Evolutionary conservation across 2,113 vertebrate species (phyloP).

Genomic region (Psettodes erumei): DNA sequence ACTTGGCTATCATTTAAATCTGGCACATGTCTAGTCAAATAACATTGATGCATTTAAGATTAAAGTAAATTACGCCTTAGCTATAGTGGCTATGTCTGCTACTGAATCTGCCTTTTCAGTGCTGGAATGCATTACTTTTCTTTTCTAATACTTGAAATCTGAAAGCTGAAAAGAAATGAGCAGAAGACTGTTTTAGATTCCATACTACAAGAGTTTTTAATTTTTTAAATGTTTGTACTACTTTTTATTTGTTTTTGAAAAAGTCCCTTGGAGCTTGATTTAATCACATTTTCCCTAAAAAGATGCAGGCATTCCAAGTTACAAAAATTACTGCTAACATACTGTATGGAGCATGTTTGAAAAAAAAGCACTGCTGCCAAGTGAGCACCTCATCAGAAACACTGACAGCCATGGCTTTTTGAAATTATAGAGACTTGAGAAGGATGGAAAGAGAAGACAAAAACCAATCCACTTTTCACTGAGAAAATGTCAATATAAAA

Average conservation of each 20-base stretch:
- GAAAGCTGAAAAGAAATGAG: too few species aligned
- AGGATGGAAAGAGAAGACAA: background rate
- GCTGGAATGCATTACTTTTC: background rate
- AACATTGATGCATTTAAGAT: background rate
- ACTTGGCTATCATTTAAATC: background rate
- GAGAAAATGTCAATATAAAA: slow-evolving; percentile 39
- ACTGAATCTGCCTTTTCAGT: background rate
- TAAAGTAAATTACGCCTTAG: background rate
- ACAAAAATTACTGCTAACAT: background rate
- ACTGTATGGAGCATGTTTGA: background rate
- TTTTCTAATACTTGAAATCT: background rate
- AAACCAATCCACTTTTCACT: background rate
- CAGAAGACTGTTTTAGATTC: background rate
- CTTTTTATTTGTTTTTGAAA: background rate
- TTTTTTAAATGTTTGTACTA: background rate
- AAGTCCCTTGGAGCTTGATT: background rate
- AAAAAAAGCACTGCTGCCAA: background rate
- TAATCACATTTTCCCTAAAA: too few species aligned
- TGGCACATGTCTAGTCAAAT: background rate
- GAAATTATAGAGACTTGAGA: slow-evolving; percentile 24
- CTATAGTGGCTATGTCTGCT: background rate
- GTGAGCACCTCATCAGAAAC: background rate
- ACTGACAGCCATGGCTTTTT: slow-evolving; percentile 7
- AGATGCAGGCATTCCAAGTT: background rate
- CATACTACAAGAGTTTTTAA: background rate